Evolutionary conservation across 1,140 invertebrate species (phyloP).

Genomic region (Calephelis virginiensis): DNA sequence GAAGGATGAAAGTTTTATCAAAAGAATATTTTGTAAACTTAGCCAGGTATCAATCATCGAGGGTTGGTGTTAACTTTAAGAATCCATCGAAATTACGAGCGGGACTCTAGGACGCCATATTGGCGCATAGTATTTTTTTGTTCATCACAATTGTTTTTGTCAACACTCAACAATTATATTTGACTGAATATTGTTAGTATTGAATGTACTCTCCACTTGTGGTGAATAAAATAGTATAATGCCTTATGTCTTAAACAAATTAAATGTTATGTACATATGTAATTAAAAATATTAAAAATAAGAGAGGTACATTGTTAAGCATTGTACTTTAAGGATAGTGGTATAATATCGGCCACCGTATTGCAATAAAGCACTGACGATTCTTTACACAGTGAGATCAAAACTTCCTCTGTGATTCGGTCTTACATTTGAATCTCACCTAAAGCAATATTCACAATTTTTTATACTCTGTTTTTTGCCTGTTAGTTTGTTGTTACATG

Average conservation of each 20-base stretch:
- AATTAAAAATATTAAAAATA: conserved; percentile 51
- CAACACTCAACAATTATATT: not conserved
- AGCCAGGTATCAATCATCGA: conserved; percentile 59
- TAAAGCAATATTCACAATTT: conserved; percentile 11
- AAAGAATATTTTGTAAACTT: conserved; percentile 65
- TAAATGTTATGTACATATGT: conserved; percentile 71
- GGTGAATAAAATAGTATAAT: conserved; percentile 57
- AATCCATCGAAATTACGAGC: conserved; percentile 59
- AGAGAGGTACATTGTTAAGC: conserved; percentile 12
- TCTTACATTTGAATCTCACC: conserved; percentile 18
- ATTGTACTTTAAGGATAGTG: conserved; percentile 23
- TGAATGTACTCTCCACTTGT: conserved; percentile 36
- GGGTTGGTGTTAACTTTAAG: conserved; percentile 66
- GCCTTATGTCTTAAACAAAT: conserved; percentile 52
- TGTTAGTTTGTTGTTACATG: not conserved
- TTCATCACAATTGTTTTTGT: conserved; percentile 47
- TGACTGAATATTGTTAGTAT: conserved; percentile 13
- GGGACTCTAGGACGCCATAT: conserved; percentile 70
- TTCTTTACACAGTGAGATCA: conserved; percentile 7
- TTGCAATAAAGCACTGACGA: conserved; percentile 30
- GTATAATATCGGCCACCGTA: conserved; percentile 24
- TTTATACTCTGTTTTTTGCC: not conserved
- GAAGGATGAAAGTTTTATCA: conserved; percentile 51
- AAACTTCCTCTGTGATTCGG: conserved; percentile 7
- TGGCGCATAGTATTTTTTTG: conserved; percentile 60